Evolutionary conservation across 1,140 invertebrate genomes (phyloP).

Genomic region (Orius laevigatus): DNA sequence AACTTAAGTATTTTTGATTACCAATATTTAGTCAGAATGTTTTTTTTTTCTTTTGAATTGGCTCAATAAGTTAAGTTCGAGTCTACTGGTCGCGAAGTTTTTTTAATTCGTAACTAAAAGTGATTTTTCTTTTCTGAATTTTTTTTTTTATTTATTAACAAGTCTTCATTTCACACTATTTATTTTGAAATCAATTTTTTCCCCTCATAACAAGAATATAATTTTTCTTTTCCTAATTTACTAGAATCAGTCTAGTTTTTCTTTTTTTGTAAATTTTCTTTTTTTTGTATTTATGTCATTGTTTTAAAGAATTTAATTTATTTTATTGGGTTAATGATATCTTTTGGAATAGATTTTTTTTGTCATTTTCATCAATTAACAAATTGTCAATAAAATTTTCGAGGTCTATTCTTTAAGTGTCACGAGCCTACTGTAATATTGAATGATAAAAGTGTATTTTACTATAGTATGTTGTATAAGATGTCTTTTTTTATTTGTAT

Average conservation of each 20-base stretch:
- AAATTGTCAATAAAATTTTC: too few species aligned
- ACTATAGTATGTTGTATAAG: too few species aligned
- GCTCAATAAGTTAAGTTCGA: constrained; percentile 2
- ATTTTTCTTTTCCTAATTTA: background rate
- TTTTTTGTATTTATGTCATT: constrained; percentile 17
- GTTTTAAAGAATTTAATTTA: constrained; percentile 6
- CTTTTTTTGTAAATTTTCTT: constrained; percentile 3
- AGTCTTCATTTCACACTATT: background rate
- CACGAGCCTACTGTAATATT: too few species aligned
- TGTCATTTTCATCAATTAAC: too few species aligned
- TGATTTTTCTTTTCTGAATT: constrained; percentile 2
- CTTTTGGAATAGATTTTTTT: too few species aligned
- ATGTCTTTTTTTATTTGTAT: too few species aligned
- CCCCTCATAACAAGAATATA: background rate
- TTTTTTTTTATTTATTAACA: background rate
- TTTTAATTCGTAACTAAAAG: background rate
- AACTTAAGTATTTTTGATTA: constrained; percentile 19
- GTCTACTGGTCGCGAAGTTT: too few species aligned
- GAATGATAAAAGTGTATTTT: too few species aligned
- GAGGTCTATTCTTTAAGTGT: too few species aligned
- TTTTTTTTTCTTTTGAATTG: background rate
- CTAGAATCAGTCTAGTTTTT: background rate
- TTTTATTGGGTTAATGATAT: background rate
- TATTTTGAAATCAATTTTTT: background rate
- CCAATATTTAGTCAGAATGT: constrained; percentile 16